phyloP scores from a whole-genome alignment of 1,140 invertebrate species.

The Drosophila repletoides region DNA sequence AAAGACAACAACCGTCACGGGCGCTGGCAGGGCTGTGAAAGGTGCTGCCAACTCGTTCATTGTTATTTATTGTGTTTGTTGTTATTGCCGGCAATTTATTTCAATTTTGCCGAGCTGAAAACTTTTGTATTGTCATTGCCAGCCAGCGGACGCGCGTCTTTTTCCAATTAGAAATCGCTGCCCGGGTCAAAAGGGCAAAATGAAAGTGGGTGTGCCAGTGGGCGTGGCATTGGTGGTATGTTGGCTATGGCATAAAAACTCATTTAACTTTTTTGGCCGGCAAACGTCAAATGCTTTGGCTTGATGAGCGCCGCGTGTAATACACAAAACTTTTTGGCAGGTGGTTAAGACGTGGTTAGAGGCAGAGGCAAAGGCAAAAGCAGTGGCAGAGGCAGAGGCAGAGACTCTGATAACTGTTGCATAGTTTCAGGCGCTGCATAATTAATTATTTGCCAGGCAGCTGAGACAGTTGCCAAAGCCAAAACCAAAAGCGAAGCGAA shows the following conservation, averaged over 20 bases:
- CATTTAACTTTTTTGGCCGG: conserved; percentile 73
- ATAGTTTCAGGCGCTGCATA: conserved; percentile 69
- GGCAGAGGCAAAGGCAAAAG: background rate
- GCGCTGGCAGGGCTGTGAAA: conserved; percentile 10
- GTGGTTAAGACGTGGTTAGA: conserved; percentile 19
- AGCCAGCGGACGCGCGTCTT: conserved; percentile 51
- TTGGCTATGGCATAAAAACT: conserved; percentile 62
- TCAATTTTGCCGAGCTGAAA: conserved; percentile 72
- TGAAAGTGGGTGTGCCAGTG: background rate
- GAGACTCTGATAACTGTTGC: conserved; percentile 63
- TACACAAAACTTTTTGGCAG: conserved; percentile 62
- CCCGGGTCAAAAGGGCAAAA: background rate
- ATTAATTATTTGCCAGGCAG: conserved; percentile 64
- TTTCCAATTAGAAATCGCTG: conserved; percentile 71
- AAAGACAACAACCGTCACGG: conserved; percentile 9
- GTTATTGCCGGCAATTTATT: conserved; percentile 79
- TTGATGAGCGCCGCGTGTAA: conserved; percentile 50
- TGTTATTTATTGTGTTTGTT: conserved; percentile 80
- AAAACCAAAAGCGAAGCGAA: conserved; percentile 36
- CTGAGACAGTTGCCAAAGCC: conserved; percentile 27
- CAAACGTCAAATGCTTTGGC: conserved; percentile 68
- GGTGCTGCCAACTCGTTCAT: conserved; percentile 75
- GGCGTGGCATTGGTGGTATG: background rate
- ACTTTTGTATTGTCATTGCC: conserved; percentile 79
- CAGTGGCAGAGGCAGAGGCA: background rate